A percentile compares a stretch with the other conserved stretches of the same genome.
Evolutionary conservation across 1,140 invertebrate species (phyloP).

Genomic region (Lordiphosa clarofinis): DNA sequence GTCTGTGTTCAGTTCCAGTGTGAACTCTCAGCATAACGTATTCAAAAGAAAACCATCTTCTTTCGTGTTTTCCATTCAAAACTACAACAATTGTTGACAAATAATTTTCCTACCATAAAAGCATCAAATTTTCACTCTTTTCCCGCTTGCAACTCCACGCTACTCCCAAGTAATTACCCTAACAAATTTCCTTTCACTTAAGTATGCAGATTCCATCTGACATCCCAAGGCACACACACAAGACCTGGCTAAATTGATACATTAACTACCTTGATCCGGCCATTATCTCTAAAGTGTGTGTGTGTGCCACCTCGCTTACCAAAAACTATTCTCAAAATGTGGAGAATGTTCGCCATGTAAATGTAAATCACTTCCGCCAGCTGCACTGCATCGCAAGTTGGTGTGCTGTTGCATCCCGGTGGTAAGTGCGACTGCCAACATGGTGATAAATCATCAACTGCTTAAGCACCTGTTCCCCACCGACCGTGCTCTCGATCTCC

Average conservation of each 20-base stretch:
- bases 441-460: slow-evolving; percentile 72
- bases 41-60: too few species aligned
- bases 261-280: slow-evolving; percentile 75
- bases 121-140: background rate
- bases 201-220: slow-evolving; percentile 21
- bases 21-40: too few species aligned
- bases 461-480: slow-evolving; percentile 41
- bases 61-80: too few species aligned
- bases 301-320: slow-evolving; percentile 5
- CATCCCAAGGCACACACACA: slow-evolving; percentile 5
- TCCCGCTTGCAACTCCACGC: background rate
- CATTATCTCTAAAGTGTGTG: slow-evolving; percentile 45
- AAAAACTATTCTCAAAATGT: slow-evolving; percentile 71
- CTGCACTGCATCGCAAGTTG: slow-evolving; percentile 27
- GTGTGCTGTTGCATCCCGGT: slow-evolving; percentile 39
- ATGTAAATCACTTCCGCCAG: slow-evolving; percentile 69
- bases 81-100: background rate
- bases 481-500: slow-evolving; percentile 5
- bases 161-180: slow-evolving; percentile 26
- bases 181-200: slow-evolving; percentile 47
- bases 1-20: too few species aligned
- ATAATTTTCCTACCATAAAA: background rate
- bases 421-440: slow-evolving; percentile 47
- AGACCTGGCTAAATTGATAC: slow-evolving; percentile 58
- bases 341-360: slow-evolving; percentile 64